These are phyloP conservation scores for Protodeltote pygarga DNA, from an alignment of 2,888 invertebrate species.

Conservation along the genomic window DNA sequence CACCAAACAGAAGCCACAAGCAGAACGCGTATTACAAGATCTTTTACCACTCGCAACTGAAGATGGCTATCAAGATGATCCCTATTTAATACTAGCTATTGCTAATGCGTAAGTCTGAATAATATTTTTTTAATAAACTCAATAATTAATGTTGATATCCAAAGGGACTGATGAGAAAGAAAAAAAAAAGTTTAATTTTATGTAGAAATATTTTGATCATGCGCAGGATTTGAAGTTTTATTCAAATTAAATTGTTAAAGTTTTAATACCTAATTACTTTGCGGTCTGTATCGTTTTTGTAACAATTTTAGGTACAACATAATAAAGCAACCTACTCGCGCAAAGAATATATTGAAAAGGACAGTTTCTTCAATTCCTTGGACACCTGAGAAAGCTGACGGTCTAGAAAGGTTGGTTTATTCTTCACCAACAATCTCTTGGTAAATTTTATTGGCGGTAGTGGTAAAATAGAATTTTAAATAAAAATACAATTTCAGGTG, in stretches of 20 bases:
- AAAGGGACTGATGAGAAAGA: too few relatives aligned
- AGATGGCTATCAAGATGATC: conserved; percentile 91
- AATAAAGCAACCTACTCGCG: conserved; percentile 95
- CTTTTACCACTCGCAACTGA: conserved; percentile 89
- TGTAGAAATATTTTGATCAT: too few relatives aligned
- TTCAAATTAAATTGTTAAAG: too few relatives aligned
- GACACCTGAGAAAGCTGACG: conserved; percentile 98
- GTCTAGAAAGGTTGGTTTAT: conserved; percentile 90
- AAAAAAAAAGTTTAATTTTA: too few relatives aligned
- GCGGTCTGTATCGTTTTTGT: too few relatives aligned
- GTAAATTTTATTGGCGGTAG: too few relatives aligned
- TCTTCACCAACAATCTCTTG: not conserved
- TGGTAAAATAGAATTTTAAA: too few relatives aligned
- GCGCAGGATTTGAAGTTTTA: too few relatives aligned
- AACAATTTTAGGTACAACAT: conserved; percentile 91
- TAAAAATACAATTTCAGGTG: conserved; percentile 81
- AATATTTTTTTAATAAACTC: not conserved
- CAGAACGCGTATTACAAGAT: conserved; percentile 94
- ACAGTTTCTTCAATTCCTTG: conserved; percentile 93
- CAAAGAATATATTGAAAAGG: conserved; percentile 96
- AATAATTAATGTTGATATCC: too few relatives aligned
- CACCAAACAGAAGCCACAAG: conserved; percentile 93
- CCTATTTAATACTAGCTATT: conserved; percentile 94
- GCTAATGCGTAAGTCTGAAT: conserved; percentile 88
- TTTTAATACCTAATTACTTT: too few relatives aligned